Percentiles rank a stretch among this genome's conserved stretches.
Conservation (phyloP, 2,888 invertebrate species). For the Aphodius granarius region DNA sequence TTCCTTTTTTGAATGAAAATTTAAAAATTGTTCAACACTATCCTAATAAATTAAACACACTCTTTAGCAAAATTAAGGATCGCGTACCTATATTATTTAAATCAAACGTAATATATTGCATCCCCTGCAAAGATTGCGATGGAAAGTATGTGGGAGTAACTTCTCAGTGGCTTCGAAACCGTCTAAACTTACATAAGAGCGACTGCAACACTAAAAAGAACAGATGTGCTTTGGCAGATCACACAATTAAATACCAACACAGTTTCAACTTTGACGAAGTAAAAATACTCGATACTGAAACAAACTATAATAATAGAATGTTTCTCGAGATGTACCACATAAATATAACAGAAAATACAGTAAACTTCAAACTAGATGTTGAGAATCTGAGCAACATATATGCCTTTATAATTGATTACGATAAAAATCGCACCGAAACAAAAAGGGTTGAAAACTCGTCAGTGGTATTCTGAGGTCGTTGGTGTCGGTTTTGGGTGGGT, state of each 20-base stretch:
- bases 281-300: neutral
- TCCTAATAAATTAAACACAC: neutral
- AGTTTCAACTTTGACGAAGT: neutral
- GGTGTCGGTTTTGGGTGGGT: too few species aligned
- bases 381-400: neutral
- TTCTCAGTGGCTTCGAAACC: constrained; percentile 17
- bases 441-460: neutral
- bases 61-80: neutral
- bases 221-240: constrained; percentile 2
- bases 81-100: neutral
- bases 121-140: neutral
- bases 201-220: constrained; percentile 11
- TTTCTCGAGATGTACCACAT: neutral
- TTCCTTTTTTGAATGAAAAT: neutral
- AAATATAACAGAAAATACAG: neutral
- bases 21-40: neutral
- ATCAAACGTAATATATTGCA: neutral
- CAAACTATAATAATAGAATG: neutral
- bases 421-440: neutral
- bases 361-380: neutral
- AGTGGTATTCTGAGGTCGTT: neutral
- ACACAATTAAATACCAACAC: constrained; percentile 16
- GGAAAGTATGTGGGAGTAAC: neutral
- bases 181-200: constrained; percentile 8
- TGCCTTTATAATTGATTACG: neutral